Percentiles rank a stretch among this genome's conserved stretches.
Evolutionary conservation across 2,888 invertebrate genomes (phyloP).

Genomic region (Litoditis marina): DNA sequence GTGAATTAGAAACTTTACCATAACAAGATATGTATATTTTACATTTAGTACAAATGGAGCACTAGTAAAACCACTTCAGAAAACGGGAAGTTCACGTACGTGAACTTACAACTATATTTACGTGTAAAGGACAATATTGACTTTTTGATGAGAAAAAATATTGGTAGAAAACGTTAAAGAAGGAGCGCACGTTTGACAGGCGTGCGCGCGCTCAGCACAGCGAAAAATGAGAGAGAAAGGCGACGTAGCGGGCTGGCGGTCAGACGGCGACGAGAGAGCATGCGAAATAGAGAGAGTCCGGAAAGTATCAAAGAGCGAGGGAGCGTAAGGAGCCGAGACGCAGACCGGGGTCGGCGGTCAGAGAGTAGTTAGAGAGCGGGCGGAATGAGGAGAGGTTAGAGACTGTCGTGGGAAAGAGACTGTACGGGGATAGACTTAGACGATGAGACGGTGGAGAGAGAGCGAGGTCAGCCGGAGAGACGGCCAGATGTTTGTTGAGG

Average conservation of each 20-base stretch:
- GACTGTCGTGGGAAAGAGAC: neutral
- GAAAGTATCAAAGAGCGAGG: neutral
- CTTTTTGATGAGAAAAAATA: too few relatives aligned
- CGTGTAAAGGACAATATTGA: too few relatives aligned
- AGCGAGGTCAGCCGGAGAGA: slow-evolving; percentile 10
- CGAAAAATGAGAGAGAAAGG: neutral
- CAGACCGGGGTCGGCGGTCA: neutral
- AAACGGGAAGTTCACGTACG: too few relatives aligned
- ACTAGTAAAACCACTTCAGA: too few relatives aligned
- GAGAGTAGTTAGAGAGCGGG: neutral
- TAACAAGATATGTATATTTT: too few relatives aligned
- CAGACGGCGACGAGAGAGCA: neutral
- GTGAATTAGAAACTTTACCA: too few relatives aligned
- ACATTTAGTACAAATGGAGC: too few relatives aligned
- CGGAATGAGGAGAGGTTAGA: neutral
- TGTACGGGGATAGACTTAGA: neutral
- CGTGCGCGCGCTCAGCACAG: too few relatives aligned
- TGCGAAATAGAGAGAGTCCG: neutral
- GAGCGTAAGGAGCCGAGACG: neutral
- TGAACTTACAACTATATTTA: too few relatives aligned
- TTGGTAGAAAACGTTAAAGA: too few relatives aligned
- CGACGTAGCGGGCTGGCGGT: neutral
- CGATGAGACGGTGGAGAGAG: neutral
- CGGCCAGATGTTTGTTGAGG: too few relatives aligned
- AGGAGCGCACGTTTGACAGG: too few relatives aligned